A percentile compares a stretch with the other conserved stretches of the same genome.
Evolutionary conservation across 2,888 invertebrate species (phyloP).

Genomic region (Lycocerus yunnanus): DNA sequence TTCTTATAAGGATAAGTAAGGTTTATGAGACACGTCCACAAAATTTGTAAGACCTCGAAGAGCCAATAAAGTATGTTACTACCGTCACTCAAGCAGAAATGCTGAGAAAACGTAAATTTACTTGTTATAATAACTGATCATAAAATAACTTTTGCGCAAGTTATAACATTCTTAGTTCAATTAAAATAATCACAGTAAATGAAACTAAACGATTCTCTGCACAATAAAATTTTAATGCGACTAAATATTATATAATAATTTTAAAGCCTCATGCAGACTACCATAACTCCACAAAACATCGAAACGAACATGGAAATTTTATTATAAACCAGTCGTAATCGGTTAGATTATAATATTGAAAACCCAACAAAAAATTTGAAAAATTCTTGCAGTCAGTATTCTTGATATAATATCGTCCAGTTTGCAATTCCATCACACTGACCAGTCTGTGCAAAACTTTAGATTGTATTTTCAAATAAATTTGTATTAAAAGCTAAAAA

Average conservation of each 20-base stretch:
- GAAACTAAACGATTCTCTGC: too few species aligned
- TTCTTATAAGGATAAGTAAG: background rate
- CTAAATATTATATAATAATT: too few species aligned
- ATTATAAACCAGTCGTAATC: too few species aligned
- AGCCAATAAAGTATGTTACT: background rate
- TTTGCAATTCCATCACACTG: background rate
- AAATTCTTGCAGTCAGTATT: too few species aligned
- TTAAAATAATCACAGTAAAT: background rate
- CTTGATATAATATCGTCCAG: too few species aligned
- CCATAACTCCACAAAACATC: background rate
- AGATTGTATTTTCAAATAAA: background rate
- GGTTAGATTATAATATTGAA: too few species aligned
- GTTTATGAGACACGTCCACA: background rate
- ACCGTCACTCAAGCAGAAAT: background rate
- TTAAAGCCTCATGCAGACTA: too few species aligned
- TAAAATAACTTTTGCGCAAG: background rate
- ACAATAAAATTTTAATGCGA: too few species aligned
- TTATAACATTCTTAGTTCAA: background rate
- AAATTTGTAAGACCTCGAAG: background rate
- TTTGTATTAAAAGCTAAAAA: background rate
- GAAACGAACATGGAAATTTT: background rate
- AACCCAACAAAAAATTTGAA: too few species aligned
- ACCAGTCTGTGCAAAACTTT: background rate
- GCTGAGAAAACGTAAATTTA: background rate
- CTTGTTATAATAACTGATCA: background rate